These are phyloP conservation scores for Zhuqinia jingwanae DNA, from an alignment of 2,888 invertebrate species.

Conservation along the genomic window DNA sequence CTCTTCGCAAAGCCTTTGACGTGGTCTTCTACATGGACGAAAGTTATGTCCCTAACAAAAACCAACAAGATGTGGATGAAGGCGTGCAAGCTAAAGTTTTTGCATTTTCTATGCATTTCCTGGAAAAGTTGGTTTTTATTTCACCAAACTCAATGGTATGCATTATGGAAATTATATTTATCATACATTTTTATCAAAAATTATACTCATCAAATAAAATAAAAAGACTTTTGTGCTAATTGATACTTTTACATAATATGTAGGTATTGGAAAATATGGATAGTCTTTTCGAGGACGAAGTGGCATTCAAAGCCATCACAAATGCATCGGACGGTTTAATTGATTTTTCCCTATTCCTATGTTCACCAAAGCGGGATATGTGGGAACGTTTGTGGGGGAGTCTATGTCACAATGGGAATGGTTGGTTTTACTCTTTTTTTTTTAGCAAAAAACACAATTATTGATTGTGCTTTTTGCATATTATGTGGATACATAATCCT, in stretches of 20 bases:
- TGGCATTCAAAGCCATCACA: not conserved
- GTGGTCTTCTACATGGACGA: conserved; percentile 50
- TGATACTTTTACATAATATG: no score
- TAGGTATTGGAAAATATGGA: conserved; percentile 46
- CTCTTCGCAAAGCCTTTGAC: conserved; percentile 47
- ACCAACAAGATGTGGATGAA: not conserved
- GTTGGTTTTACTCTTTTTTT: not conserved
- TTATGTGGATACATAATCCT: no score
- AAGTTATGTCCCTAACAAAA: not conserved
- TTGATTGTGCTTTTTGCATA: not conserved
- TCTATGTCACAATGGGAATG: conserved; percentile 4
- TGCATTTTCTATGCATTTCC: conserved; percentile 20
- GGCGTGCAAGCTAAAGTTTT: conserved; percentile 34
- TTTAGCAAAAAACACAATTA: not conserved
- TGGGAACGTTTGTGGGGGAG: conserved; percentile 6
- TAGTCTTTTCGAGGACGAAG: conserved; percentile 40
- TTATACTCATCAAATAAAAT: no score
- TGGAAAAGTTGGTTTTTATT: conserved; percentile 38
- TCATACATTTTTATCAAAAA: no score
- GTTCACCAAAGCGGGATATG: not conserved
- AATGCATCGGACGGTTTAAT: not conserved
- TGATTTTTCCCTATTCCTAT: conserved; percentile 38
- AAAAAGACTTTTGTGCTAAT: no score
- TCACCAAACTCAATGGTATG: conserved; percentile 25
- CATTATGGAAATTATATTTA: no score